Base-by-base conservation (phyloP, 2,888 invertebrate genomes). In the Agrochola litura region DNA sequence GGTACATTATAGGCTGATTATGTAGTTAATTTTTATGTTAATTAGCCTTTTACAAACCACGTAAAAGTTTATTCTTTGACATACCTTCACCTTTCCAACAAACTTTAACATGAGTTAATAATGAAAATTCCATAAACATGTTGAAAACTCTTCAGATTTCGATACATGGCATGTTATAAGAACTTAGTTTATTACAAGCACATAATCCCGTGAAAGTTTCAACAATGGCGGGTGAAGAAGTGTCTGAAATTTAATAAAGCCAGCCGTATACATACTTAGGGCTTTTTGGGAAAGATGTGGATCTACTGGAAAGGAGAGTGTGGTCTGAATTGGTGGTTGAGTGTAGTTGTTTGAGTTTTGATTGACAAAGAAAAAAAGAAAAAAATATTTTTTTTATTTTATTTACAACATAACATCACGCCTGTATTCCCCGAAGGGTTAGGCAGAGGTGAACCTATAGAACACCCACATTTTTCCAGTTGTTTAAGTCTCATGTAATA, bases 171-270 rank as follows among this genome's bases (percentile, higher is more conserved):
- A 58, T 80, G 86, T 86, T 84, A 83, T 77, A 74, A 69, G 67
- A 87, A 89, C 84, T 83, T 77, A 87, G 74, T 87, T 88, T 88
- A 88, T 89, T 87, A 89, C 86, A 81, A 84, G 89, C 63, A 84
- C 76, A 87, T 89, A 89, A 89, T 88, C 87, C 82, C 16, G 66
- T 75, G 79, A 76, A 86, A 89, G 72, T 89, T 88, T 77, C 76
- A 79, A 85, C 88, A 88, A 88, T 82, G 71, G 37, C 73, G 84
- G 77, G 25, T 74, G 70, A 83, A 81, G 83, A 86, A 90, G 89
- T 89, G 89, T 85, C 86, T 86, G 75, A 89, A 90, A 91, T 91
- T 90, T 90, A 91, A 91, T 91, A 91, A 91, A 90, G 88, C 87
- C 81, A 85, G 82, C 63, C 84, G 82, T 78, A 86, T 89, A 88